A percentile compares a stretch with the other conserved stretches of the same genome.
phyloP scores from a whole-genome alignment of 2,888 invertebrate genomes.

The Lepidochrysops patricia region DNA sequence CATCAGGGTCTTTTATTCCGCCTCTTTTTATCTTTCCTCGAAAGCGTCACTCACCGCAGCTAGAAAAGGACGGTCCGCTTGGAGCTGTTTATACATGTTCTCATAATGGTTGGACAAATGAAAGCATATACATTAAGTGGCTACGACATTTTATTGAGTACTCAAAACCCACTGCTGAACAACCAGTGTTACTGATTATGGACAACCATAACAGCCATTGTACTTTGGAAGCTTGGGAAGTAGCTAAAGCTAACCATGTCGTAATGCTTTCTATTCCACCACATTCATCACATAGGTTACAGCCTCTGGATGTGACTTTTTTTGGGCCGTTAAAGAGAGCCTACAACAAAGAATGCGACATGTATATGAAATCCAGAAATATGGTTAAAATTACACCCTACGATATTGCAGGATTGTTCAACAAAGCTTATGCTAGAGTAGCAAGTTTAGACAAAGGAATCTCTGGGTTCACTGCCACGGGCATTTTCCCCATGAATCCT shows the following conservation, averaged over 20 bases:
- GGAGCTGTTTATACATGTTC: constrained; percentile 23
- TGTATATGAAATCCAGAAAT: constrained; percentile 11
- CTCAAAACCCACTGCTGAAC: constrained; percentile 16
- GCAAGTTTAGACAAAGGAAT: constrained; percentile 22
- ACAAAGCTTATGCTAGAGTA: constrained; percentile 15
- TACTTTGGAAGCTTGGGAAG: constrained; percentile 24
- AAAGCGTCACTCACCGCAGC: constrained; percentile 21
- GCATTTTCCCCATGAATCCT: constrained; percentile 30
- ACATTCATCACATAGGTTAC: constrained; percentile 29
- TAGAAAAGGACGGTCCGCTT: constrained; percentile 24
- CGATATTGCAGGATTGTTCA: constrained; percentile 21
- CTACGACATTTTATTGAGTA: constrained; percentile 19
- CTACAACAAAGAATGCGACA: constrained; percentile 31
- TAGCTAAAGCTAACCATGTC: constrained; percentile 23
- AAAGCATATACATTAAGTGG: constrained; percentile 16
- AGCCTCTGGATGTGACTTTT: constrained; percentile 30
- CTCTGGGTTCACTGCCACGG: constrained; percentile 25
- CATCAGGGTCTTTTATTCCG: constrained; percentile 22
- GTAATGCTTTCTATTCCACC: constrained; percentile 27
- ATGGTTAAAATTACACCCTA: constrained; percentile 24
- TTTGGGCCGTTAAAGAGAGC: constrained; percentile 25
- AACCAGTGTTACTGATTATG: constrained; percentile 10
- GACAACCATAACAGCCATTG: constrained; percentile 19
- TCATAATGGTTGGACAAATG: constrained; percentile 21
- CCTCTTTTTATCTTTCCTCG: constrained; percentile 24